Percentiles rank a stretch among this genome's conserved stretches.
Evolutionary conservation across 2,888 invertebrate genomes (phyloP).

Genomic region (Malthinus seriepunctatus): DNA sequence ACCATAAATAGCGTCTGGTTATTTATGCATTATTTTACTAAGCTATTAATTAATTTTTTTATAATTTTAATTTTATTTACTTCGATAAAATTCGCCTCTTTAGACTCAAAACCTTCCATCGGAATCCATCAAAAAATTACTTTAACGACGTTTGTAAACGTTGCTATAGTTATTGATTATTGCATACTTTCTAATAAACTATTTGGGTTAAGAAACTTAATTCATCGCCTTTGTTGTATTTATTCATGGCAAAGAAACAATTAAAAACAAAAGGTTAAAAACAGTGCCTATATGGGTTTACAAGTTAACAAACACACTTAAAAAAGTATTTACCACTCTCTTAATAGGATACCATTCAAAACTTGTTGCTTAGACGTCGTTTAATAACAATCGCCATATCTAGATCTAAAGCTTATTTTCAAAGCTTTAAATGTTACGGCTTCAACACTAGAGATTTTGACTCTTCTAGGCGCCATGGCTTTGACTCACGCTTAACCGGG

Average conservation of each 20-base stretch:
- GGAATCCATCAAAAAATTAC: too few species aligned
- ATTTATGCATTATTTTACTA: slow-evolving; percentile 5
- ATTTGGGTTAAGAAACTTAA: slow-evolving; percentile 47
- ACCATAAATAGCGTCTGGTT: slow-evolving; percentile 4
- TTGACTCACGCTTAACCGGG: too few species aligned
- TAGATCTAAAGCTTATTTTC: too few species aligned
- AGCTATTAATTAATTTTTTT: slow-evolving; percentile 1
- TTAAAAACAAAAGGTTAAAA: slow-evolving; percentile 16
- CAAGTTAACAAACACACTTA: not conserved
- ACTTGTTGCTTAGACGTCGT: too few species aligned
- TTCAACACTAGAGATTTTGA: too few species aligned
- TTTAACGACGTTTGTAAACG: too few species aligned
- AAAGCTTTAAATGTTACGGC: too few species aligned
- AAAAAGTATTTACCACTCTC: too few species aligned
- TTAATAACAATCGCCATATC: too few species aligned
- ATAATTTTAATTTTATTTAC: not conserved
- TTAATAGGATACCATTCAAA: too few species aligned
- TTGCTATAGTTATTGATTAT: slow-evolving; percentile 14
- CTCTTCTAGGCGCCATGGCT: too few species aligned
- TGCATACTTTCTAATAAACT: slow-evolving; percentile 47
- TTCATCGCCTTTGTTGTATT: slow-evolving; percentile 25
- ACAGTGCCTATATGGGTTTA: slow-evolving; percentile 7
- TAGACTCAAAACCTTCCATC: too few species aligned
- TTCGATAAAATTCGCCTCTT: not conserved
- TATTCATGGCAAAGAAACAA: slow-evolving; percentile 18